These are phyloP conservation scores for Trypoxylon attenuatum DNA, from an alignment of 2,888 invertebrate genomes.

Conservation along the genomic window DNA sequence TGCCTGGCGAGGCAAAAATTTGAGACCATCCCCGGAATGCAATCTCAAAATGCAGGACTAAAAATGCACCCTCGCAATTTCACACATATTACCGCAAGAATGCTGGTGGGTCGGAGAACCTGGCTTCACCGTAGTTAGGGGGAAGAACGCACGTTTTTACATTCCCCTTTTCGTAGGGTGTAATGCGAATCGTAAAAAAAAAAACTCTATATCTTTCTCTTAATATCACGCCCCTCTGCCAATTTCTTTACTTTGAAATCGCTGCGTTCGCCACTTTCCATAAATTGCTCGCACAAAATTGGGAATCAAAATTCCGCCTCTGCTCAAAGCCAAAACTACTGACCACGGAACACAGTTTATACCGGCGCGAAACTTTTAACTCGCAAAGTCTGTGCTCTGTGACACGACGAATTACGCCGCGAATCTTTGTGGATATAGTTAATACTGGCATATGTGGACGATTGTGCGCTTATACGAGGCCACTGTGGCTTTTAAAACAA, in stretches of 20 bases:
- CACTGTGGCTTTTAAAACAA: too few relatives aligned
- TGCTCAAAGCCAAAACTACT: too few relatives aligned
- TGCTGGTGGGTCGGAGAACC: slow-evolving; percentile 33
- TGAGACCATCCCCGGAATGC: slow-evolving; percentile 60
- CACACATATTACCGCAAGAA: slow-evolving; percentile 63
- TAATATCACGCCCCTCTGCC: slow-evolving; percentile 37
- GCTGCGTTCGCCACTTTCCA: too few relatives aligned
- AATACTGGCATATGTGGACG: too few relatives aligned
- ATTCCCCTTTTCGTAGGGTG: slow-evolving; percentile 48
- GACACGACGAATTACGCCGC: too few relatives aligned
- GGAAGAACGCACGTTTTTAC: slow-evolving; percentile 50
- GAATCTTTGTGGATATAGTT: too few relatives aligned
- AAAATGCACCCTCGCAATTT: slow-evolving; percentile 65
- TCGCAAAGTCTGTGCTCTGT: too few relatives aligned
- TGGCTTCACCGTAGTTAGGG: slow-evolving; percentile 30
- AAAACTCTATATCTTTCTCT: slow-evolving; percentile 38
- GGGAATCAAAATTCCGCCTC: too few relatives aligned
- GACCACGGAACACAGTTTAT: too few relatives aligned
- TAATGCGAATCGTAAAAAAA: slow-evolving; percentile 47
- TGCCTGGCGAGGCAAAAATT: slow-evolving; percentile 46
- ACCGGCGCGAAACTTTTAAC: too few relatives aligned
- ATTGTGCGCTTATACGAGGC: too few relatives aligned
- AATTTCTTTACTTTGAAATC: slow-evolving; percentile 29
- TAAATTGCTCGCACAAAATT: too few relatives aligned
- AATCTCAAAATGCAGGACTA: slow-evolving; percentile 62